Evolutionary conservation across 1,140 invertebrate species (phyloP).

Genomic region (Drosophila suzukii): DNA sequence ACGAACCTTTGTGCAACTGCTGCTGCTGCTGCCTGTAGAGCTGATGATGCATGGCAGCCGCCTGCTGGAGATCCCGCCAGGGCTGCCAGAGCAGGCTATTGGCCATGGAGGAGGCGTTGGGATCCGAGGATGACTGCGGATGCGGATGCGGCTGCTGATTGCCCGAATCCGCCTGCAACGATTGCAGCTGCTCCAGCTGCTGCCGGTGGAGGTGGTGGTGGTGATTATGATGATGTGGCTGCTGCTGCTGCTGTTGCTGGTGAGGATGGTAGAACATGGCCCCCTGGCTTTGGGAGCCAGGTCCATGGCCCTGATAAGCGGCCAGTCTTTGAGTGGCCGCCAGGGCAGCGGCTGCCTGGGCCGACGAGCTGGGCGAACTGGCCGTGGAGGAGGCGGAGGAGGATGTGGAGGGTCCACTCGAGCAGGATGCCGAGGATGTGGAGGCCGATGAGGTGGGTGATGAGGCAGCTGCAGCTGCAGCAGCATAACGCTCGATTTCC

Average conservation of each 20-base stretch:
- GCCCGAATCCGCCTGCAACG: conserved; percentile 11
- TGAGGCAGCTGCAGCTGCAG: conserved; percentile 26
- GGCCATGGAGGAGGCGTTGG: conserved; percentile 70
- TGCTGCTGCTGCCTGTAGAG: conserved; percentile 74
- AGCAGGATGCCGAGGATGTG: conserved; percentile 29
- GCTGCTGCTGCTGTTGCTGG: conserved; percentile 17
- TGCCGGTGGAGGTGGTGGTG: conserved; percentile 19
- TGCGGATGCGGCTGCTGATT: conserved; percentile 47
- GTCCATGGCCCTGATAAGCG: conserved; percentile 27
- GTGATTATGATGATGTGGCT: conserved; percentile 10
- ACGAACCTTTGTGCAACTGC: conserved; percentile 80
- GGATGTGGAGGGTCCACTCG: conserved; percentile 28
- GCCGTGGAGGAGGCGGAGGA: conserved; percentile 63
- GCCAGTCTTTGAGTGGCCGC: conserved; percentile 54
- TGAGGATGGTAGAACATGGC: conserved; percentile 53
- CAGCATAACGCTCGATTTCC: conserved; percentile 61
- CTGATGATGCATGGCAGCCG: conserved; percentile 76
- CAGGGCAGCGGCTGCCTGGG: conserved; percentile 45
- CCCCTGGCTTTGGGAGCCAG: conserved; percentile 8
- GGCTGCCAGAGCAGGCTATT: conserved; percentile 81
- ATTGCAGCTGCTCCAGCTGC: conserved; percentile 32
- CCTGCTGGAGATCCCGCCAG: conserved; percentile 78
- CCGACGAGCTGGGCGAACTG: conserved; percentile 55
- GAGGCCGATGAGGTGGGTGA: conserved; percentile 27
- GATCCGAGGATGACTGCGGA: conserved; percentile 38